These are phyloP conservation scores for Pomatostomus ruficeps DNA, from an alignment of 2,113 vertebrate genomes.

Conservation along the genomic window DNA sequence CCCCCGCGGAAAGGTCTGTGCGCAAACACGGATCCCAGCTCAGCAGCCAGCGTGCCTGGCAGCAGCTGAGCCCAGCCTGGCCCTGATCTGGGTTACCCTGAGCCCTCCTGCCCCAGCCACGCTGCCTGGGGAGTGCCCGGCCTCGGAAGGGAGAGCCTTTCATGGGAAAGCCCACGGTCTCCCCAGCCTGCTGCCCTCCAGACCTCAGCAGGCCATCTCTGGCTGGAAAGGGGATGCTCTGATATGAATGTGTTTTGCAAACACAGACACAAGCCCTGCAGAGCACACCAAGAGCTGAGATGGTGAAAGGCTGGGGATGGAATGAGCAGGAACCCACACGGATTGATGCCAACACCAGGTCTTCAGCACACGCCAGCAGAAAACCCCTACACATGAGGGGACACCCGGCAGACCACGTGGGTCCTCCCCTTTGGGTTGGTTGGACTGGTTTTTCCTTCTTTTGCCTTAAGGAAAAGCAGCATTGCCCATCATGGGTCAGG, in stretches of 20 bases:
- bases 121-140: fast-evolving
- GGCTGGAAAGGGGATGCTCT: background rate
- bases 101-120: background rate
- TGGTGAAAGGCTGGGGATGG: background rate
- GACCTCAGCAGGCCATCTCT: background rate
- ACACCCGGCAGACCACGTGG: background rate
- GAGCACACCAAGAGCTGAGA: background rate
- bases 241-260: fast-evolving
- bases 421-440: background rate
- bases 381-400: fast-evolving
- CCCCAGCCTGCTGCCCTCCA: background rate
- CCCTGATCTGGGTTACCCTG: fast-evolving
- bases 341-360: background rate
- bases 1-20: background rate
- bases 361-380: background rate
- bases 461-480: background rate
- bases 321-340: fast-evolving
- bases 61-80: background rate
- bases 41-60: background rate
- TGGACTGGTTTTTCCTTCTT: fast-evolving
- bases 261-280: background rate
- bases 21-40: background rate
- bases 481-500: fast-evolving
- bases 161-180: background rate
- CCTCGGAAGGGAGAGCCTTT: fast-evolving